Evolutionary conservation across 1,140 invertebrate species (phyloP), one percentile per base, ranked within the genome.

Genomic region (Dendrolimus kikuchii): DNA sequence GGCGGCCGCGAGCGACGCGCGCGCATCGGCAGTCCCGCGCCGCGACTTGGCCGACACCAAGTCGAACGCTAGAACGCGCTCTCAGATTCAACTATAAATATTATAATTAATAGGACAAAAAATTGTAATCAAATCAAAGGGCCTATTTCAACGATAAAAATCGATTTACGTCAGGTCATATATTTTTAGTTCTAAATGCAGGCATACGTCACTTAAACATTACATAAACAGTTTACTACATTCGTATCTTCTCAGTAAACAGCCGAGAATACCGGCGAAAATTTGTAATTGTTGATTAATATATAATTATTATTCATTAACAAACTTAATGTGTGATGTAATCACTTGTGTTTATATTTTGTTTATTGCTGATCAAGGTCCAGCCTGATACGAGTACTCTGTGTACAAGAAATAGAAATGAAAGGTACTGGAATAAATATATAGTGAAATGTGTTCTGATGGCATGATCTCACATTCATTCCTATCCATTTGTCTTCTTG

Each of bases 11-110:
- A 23, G 74, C 59, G 61, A 68, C 78, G 77, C 76, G 62, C 59
- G 73, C 73, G 79, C 79, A 67, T 52, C 49, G 58, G 71, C 78
- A 83, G 80, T 82, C 64, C 53, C 51, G 53, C 74, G 77, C 70
- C 47, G 51, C 43, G 51, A 54, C 59, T 41, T 49, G 43, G 41
- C 51, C 39, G 51, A 7, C 54, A 51, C 43, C 46, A 53, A 49
- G 47, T 23, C 49, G 58, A 53, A 41, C 44, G 49, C 40, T 46
- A 47, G 48, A 53, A 51, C 43, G 8, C 49, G 46, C 54, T 42
- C 44, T 41, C 23, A 8, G 38, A 6, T 47, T 9, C 45, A 23
- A 23, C 1, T 23, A 23, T 23, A 23, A 23, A 23, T 23, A 23
- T 23, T 23, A 23, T 2, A 23, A 23, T 23, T 23, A 23, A 23